Evolutionary conservation across 2,888 invertebrate genomes (phyloP), one percentile per base, ranked within the genome.

Genomic region (Argyra leucocephala): DNA sequence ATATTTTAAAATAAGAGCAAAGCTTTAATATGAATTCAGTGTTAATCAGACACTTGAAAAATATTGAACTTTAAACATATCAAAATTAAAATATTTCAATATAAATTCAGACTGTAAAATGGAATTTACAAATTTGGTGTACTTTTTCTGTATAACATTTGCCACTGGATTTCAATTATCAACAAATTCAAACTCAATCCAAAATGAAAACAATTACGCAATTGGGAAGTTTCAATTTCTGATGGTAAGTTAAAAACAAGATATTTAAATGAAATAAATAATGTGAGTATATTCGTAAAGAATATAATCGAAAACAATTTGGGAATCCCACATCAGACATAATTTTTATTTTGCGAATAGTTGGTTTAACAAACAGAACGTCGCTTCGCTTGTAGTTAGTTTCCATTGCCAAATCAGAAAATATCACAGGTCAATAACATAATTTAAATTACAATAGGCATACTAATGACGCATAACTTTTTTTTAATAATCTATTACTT

Each of bases 161-260:
- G 48, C 15, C 18, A 48, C 48, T 48, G 48, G 48, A 18, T 48
- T 48, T 48, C 48, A 58, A 58, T 58, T 58, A 58, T 58, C 58
- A 58, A 58, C 58, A 22, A 58, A 58, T 58, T 9, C 22, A 22
- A 22, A 22, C 7, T 21, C 22, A 22, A 22, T 58, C 22, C 58
- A 21, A 22, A 22, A 58, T 22, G 60, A 24, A 22, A 60, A 24
- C 9, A 48, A 67, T 61, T 70, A 69, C 66, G 65, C 65, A 60
- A 67, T 66, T 37, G 78, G 76, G 65, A 84, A 84, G 68, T 91
- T 88, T 75, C 84, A 89, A 66, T 83, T 93, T 71, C 80, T 89
- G 23, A 93, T 93, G 48, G 48, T 48, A 48, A 18, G 48, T 48
- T 18, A n/a, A n/a, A n/a, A n/a, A n/a, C n/a, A n/a, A n/a, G n/a